A percentile compares a stretch with the other conserved stretches of the same genome.
Evolutionary conservation across 2,113 vertebrate genomes (phyloP).

Genomic region (Anoura caudifer): DNA sequence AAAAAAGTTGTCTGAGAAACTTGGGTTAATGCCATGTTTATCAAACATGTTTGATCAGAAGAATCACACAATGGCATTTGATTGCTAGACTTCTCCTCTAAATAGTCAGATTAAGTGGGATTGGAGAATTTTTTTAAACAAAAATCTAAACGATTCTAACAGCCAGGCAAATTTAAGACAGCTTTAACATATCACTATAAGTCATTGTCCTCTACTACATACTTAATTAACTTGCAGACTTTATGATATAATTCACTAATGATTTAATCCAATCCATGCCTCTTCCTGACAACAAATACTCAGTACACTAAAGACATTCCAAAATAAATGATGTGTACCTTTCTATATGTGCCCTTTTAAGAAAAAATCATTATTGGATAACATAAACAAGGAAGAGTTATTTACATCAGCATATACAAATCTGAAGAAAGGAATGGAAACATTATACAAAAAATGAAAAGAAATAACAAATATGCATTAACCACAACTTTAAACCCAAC

Average conservation of each 20-base stretch:
- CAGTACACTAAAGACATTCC: background rate
- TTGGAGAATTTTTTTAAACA: background rate
- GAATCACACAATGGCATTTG: background rate
- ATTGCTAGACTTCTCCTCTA: background rate
- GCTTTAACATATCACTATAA: background rate
- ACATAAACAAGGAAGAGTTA: slow-evolving; percentile 65
- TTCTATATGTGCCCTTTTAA: slow-evolving; percentile 38
- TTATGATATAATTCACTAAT: slow-evolving; percentile 5
- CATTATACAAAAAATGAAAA: slow-evolving; percentile 56
- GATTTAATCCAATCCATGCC: background rate
- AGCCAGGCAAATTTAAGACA: slow-evolving; percentile 26
- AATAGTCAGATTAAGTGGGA: background rate
- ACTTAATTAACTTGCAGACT: slow-evolving; percentile 22
- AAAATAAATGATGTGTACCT: slow-evolving; percentile 48
- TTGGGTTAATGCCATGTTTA: background rate
- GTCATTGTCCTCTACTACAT: background rate
- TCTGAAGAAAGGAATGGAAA: slow-evolving; percentile 63
- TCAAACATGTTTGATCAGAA: background rate
- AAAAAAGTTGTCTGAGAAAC: background rate
- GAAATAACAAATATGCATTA: slow-evolving; percentile 62
- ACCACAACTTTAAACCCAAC: slow-evolving; percentile 58
- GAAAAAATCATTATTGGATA: slow-evolving; percentile 54
- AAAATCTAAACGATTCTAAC: slow-evolving; percentile 6
- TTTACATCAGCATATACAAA: slow-evolving; percentile 64
- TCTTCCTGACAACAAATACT: slow-evolving; percentile 34